A percentile compares a stretch with the other conserved stretches of the same genome.
Evolutionary conservation across 2,113 vertebrate genomes (phyloP).

Genomic region (Xiphorhynchus elegans): DNA sequence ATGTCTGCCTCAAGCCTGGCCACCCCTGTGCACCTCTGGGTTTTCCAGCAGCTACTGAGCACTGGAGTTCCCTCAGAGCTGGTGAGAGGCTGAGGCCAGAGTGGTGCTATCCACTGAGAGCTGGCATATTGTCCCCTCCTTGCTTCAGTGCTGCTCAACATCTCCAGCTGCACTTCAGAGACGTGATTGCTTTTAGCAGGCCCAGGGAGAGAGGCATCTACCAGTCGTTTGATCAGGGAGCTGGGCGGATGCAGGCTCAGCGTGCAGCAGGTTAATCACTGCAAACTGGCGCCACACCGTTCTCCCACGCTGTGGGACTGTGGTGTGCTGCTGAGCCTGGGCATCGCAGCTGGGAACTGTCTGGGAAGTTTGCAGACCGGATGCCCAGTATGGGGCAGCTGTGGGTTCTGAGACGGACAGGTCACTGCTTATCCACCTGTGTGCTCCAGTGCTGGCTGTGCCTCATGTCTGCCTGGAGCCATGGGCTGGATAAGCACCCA

Average conservation of each 20-base stretch:
- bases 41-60: background rate
- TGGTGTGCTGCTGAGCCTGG: background rate
- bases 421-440: rapidly evolving
- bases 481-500: rapidly evolving
- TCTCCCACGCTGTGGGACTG: background rate
- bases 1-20: background rate
- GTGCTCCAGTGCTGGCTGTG: background rate
- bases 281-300: background rate
- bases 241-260: background rate
- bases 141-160: background rate
- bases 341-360: background rate
- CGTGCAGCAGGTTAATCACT: background rate
- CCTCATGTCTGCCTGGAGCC: rapidly evolving
- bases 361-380: background rate
- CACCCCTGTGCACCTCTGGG: rapidly evolving
- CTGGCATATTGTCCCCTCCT: background rate
- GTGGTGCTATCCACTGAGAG: rapidly evolving
- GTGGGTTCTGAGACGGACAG: background rate
- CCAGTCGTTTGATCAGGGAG: background rate
- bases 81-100: background rate
- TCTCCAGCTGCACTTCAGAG: background rate
- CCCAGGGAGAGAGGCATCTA: background rate
- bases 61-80: background rate
- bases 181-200: background rate
- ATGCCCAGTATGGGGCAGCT: background rate